phyloP scores from a whole-genome alignment of 1,140 invertebrate species.

The Tetraneura akinire region DNA sequence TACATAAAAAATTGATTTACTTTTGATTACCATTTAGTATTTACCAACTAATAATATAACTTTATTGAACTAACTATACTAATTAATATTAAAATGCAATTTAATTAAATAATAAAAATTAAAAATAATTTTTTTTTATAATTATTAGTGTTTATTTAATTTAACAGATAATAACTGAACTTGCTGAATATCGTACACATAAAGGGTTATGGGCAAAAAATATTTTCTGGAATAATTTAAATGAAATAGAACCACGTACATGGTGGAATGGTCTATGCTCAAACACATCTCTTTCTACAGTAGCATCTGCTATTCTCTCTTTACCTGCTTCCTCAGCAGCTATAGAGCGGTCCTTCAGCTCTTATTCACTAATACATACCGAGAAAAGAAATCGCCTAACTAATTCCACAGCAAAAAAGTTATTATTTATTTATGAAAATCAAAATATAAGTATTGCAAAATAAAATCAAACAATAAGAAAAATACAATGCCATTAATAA shows the following conservation, averaged over 20 bases:
- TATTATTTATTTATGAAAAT: not conserved
- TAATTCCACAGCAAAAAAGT: not conserved
- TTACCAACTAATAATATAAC: not conserved
- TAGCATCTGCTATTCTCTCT: not conserved
- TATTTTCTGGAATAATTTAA: not conserved
- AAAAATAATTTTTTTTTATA: too few species aligned
- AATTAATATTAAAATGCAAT: too few species aligned
- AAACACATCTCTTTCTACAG: not conserved
- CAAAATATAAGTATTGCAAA: too few species aligned
- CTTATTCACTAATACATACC: not conserved
- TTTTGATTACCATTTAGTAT: not conserved
- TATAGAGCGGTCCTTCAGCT: not conserved
- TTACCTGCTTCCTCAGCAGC: not conserved
- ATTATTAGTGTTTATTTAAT: not conserved
- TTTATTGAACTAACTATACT: not conserved
- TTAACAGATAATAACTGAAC: not conserved
- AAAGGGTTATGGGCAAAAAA: not conserved
- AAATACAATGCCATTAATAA: too few species aligned
- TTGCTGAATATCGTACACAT: not conserved
- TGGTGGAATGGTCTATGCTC: conserved; percentile 2
- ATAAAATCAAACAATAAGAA: too few species aligned
- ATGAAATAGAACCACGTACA: not conserved
- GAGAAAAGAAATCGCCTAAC: not conserved
- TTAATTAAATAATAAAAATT: too few species aligned
- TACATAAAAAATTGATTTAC: not conserved